Evolutionary conservation across 2,888 invertebrate genomes (phyloP).

Genomic region (Choreutis nemorana): DNA sequence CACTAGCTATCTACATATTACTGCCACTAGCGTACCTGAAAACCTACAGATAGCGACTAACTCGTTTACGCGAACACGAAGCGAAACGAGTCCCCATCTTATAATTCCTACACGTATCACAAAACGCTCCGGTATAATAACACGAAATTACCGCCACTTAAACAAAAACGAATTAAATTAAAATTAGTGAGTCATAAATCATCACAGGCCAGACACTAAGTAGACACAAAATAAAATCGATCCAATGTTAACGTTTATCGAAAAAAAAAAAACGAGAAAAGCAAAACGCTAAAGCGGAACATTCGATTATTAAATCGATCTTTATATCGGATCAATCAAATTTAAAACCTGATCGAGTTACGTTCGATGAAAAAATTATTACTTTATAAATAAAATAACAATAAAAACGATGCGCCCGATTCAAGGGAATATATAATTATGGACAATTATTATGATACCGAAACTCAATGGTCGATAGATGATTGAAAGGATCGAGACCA

Average conservation of each 20-base stretch:
- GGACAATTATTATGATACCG: constrained; percentile 65
- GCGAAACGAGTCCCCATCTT: no score
- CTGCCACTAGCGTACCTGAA: not conserved
- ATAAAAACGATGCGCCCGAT: constrained; percentile 60
- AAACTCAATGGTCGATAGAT: constrained; percentile 63
- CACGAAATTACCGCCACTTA: constrained; percentile 6
- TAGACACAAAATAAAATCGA: constrained; percentile 32
- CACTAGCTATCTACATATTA: not conserved
- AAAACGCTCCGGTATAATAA: constrained; percentile 8
- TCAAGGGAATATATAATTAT: constrained; percentile 65
- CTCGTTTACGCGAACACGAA: no score
- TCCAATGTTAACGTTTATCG: constrained; percentile 47
- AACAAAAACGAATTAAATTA: constrained; percentile 18
- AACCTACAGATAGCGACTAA: no score
- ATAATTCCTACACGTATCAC: no score
- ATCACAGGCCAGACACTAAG: constrained; percentile 31
- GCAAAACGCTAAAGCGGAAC: constrained; percentile 43
- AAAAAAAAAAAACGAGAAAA: constrained; percentile 46
- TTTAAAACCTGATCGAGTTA: constrained; percentile 61
- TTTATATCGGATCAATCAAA: constrained; percentile 66
- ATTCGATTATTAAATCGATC: constrained; percentile 61
- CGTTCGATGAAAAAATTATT: constrained; percentile 59
- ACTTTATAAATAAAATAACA: constrained; percentile 68
- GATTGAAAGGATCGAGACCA: constrained; percentile 64
- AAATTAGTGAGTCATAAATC: constrained; percentile 38